Evolutionary conservation across 2,888 invertebrate species (phyloP).

Genomic region (Acanthacorydalis orientalis): DNA sequence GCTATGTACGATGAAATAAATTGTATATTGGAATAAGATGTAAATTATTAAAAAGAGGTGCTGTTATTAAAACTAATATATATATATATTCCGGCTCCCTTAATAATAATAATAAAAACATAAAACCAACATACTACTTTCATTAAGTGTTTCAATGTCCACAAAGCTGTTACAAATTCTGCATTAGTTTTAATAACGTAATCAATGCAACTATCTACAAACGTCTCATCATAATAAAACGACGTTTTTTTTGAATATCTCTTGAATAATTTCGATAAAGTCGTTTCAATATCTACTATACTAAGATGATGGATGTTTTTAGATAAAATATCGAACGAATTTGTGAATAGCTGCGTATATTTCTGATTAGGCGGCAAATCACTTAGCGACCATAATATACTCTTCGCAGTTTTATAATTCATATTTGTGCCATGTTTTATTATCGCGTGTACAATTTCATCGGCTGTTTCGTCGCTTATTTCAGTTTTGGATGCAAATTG

Average conservation of each 20-base stretch:
- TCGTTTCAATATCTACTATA: slow-evolving; percentile 32
- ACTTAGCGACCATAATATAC: slow-evolving; percentile 37
- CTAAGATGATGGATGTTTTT: slow-evolving; percentile 26
- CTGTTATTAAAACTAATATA: too few species aligned
- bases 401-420: slow-evolving; percentile 27
- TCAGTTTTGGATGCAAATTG: slow-evolving; percentile 32
- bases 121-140: slow-evolving; percentile 33
- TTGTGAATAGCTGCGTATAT: slow-evolving; percentile 32
- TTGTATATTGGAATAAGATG: too few species aligned
- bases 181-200: slow-evolving; percentile 32
- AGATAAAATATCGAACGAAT: slow-evolving; percentile 31
- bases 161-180: slow-evolving; percentile 31
- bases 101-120: slow-evolving; percentile 2
- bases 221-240: slow-evolving; percentile 42
- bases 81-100: too few species aligned
- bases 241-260: slow-evolving; percentile 28
- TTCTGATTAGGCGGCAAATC: slow-evolving; percentile 27
- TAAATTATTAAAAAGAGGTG: too few species aligned
- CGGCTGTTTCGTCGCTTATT: slow-evolving; percentile 32
- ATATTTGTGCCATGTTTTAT: slow-evolving; percentile 27
- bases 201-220: slow-evolving; percentile 36
- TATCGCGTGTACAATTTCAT: slow-evolving; percentile 34
- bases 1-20: too few species aligned
- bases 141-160: slow-evolving; percentile 33
- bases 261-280: slow-evolving; percentile 30